phyloP scores from a whole-genome alignment of 2,113 vertebrate species.

The Amblyopsis rosae region DNA sequence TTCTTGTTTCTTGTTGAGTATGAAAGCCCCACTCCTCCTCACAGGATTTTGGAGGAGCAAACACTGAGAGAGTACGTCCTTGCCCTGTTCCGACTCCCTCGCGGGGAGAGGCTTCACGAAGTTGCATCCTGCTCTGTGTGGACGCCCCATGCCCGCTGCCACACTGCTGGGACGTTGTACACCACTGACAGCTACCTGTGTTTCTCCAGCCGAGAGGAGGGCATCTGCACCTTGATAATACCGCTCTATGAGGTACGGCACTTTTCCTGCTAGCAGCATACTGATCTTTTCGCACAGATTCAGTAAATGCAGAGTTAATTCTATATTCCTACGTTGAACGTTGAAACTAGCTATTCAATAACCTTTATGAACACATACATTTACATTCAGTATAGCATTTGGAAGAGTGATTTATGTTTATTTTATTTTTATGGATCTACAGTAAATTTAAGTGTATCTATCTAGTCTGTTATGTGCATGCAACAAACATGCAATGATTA shows the following conservation, averaged over 20 bases:
- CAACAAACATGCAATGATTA: too few relatives aligned
- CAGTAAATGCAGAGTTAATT: too few relatives aligned
- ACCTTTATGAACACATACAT: not conserved
- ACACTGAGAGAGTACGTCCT: slow-evolving; percentile 89
- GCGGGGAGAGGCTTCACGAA: slow-evolving; percentile 81
- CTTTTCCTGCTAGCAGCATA: too few relatives aligned
- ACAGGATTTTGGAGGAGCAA: slow-evolving; percentile 90
- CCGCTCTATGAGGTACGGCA: slow-evolving; percentile 87
- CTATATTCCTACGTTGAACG: too few relatives aligned
- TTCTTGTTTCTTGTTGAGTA: too few relatives aligned
- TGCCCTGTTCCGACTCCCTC: slow-evolving; percentile 89
- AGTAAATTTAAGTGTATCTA: too few relatives aligned
- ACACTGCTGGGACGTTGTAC: slow-evolving; percentile 87
- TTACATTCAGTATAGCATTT: not conserved
- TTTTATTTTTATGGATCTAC: too few relatives aligned
- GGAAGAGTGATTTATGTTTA: too few relatives aligned
- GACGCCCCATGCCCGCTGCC: slow-evolving; percentile 92
- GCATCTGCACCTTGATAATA: slow-evolving; percentile 85
- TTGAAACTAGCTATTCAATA: not conserved
- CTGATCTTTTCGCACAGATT: too few relatives aligned
- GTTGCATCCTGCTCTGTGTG: slow-evolving; percentile 87
- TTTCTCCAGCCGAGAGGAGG: slow-evolving; percentile 90
- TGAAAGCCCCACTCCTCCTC: not conserved
- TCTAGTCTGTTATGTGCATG: too few relatives aligned
- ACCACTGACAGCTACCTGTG: slow-evolving; percentile 89